Evolutionary conservation across 1,140 invertebrate species (phyloP).

Genomic region (Gryllus bimaculatus): DNA sequence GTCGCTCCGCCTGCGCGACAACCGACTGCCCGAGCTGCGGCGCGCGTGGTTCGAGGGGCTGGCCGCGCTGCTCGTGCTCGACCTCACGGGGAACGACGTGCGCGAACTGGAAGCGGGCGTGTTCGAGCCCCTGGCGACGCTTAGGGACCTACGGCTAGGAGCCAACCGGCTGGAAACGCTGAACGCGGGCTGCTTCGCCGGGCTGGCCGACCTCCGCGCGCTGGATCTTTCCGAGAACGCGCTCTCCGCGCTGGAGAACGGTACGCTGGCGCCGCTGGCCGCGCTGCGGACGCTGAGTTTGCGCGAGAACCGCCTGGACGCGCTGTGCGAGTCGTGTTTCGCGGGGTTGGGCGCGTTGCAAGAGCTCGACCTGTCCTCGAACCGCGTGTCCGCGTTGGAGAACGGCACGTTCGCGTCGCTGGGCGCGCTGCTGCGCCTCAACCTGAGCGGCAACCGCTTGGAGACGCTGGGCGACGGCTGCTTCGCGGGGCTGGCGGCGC

Average conservation of each 20-base stretch:
- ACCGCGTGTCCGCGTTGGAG: slow-evolving; percentile 56
- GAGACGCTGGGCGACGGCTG: slow-evolving; percentile 42
- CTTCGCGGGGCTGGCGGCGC: slow-evolving; percentile 51
- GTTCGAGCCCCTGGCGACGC: slow-evolving; percentile 40
- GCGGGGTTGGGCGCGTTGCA: slow-evolving; percentile 54
- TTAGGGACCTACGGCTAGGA: slow-evolving; percentile 72
- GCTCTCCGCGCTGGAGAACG: slow-evolving; percentile 35
- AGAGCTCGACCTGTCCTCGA: slow-evolving; percentile 71
- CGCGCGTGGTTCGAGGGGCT: slow-evolving; percentile 32
- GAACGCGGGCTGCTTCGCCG: slow-evolving; percentile 30
- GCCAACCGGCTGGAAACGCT: slow-evolving; percentile 54
- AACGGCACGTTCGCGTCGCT: slow-evolving; percentile 63
- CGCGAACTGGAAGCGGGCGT: slow-evolving; percentile 24
- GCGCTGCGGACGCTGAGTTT: slow-evolving; percentile 47
- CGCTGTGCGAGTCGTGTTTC: slow-evolving; percentile 47
- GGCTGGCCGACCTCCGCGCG: slow-evolving; percentile 34
- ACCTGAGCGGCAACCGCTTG: slow-evolving; percentile 56
- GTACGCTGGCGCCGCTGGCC: slow-evolving; percentile 24
- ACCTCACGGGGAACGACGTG: slow-evolving; percentile 40
- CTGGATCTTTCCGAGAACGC: slow-evolving; percentile 43
- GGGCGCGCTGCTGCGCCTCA: slow-evolving; percentile 59
- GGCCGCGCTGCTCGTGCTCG: slow-evolving; percentile 35
- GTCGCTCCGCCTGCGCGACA: slow-evolving; percentile 72
- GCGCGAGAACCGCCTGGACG: slow-evolving; percentile 53
- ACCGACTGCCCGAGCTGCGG: slow-evolving; percentile 46